phyloP scores from a whole-genome alignment of 2,113 vertebrate species.

The Xiphias gladius region DNA sequence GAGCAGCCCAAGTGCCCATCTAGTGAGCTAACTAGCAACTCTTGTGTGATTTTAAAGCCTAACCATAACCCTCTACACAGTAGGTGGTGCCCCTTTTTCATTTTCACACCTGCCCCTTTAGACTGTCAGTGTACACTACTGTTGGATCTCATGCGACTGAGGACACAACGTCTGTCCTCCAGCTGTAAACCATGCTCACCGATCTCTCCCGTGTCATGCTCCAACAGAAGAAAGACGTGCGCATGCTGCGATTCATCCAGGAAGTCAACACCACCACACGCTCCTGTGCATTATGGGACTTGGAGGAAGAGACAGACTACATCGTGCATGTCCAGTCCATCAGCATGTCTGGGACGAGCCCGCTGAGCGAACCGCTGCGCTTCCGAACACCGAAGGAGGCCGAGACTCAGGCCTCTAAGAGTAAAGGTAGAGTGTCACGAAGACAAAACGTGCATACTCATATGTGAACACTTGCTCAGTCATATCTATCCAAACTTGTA shows the following conservation, averaged over 20 bases:
- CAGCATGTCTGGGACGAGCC: slow-evolving; percentile 93
- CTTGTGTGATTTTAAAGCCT: background rate
- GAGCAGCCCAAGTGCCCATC: too few species aligned
- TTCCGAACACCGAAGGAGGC: slow-evolving; percentile 94
- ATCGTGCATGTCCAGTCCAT: slow-evolving; percentile 97
- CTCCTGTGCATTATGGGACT: slow-evolving; percentile 96
- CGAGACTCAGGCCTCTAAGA: slow-evolving; percentile 92
- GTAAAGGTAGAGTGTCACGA: slow-evolving; percentile 86
- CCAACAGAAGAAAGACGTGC: slow-evolving; percentile 94
- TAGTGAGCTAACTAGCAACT: too few species aligned
- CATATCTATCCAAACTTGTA: background rate
- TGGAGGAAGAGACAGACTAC: slow-evolving; percentile 97
- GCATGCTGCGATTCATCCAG: slow-evolving; percentile 98
- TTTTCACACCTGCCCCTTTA: background rate
- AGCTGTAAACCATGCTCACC: background rate
- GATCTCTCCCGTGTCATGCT: slow-evolving; percentile 12
- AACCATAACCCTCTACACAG: too few species aligned
- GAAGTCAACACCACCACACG: slow-evolving; percentile 98
- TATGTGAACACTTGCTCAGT: background rate
- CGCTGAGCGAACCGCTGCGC: slow-evolving; percentile 91
- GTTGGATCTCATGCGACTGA: background rate
- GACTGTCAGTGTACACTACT: background rate
- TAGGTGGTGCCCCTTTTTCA: too few species aligned
- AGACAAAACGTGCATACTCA: slow-evolving; percentile 7
- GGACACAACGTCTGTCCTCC: background rate